These are phyloP conservation scores for Platanista minor DNA, from an alignment of 2,113 vertebrate species.

Conservation along the genomic window DNA sequence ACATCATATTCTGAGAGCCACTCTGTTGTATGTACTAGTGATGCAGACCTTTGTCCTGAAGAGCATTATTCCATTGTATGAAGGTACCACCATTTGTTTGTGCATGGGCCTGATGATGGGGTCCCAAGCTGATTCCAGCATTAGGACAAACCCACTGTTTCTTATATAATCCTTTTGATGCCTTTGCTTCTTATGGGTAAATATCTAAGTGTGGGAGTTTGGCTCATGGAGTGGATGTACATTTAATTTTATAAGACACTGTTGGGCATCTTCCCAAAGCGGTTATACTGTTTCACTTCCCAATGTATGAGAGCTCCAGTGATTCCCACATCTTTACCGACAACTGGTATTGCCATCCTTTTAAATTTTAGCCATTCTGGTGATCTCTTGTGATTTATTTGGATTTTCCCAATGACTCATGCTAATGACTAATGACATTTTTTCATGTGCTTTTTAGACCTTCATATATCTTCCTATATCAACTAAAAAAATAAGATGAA, in stretches of 20 bases:
- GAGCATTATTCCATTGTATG: accelerated
- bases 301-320: accelerated
- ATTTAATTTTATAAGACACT: background rate
- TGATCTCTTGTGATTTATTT: background rate
- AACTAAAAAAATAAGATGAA: background rate
- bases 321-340: background rate
- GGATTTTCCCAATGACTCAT: background rate
- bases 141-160: background rate
- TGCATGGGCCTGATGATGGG: too few relatives aligned
- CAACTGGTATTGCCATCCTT: background rate
- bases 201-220: background rate
- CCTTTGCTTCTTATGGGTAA: background rate
- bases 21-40: accelerated
- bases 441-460: background rate
- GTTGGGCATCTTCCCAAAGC: background rate
- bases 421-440: too few relatives aligned
- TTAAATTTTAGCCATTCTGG: background rate
- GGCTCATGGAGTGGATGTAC: too few relatives aligned
- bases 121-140: background rate
- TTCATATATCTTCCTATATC: background rate
- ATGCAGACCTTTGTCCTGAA: background rate
- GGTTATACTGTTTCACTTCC: too few relatives aligned
- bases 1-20: accelerated
- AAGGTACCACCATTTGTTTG: too few relatives aligned
- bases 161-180: too few relatives aligned